Conservation (phyloP, 2,113 vertebrate species). For the Peromyscus maniculatus region DNA sequence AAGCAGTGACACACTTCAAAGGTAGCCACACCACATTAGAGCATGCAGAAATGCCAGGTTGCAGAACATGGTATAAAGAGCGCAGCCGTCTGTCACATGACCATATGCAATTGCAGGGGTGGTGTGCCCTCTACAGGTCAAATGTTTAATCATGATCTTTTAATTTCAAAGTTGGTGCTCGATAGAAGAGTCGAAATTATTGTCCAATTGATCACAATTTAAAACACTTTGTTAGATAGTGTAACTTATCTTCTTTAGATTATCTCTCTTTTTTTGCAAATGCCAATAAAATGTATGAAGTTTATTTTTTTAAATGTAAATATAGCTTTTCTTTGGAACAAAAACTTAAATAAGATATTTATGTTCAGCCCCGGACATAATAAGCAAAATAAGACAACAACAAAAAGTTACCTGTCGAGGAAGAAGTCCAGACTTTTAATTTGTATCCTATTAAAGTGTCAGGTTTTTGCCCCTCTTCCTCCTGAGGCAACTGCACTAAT, state of each 20-base stretch:
- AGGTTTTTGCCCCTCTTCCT: neutral
- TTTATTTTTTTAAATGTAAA: neutral
- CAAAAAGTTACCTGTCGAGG: neutral
- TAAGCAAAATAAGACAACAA: neutral
- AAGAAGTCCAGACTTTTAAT: neutral
- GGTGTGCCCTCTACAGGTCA: neutral
- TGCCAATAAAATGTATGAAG: neutral
- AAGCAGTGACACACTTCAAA: neutral
- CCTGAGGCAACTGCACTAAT: neutral
- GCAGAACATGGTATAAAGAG: neutral
- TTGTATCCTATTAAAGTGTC: neutral
- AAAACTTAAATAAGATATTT: neutral
- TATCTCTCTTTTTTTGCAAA: neutral
- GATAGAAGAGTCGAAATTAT: slow-evolving; percentile 5
- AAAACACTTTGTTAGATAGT: neutral
- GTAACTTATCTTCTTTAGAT: neutral
- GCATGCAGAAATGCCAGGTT: neutral
- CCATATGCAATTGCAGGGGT: neutral
- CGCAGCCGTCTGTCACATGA: neutral
- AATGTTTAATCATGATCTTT: slow-evolving; percentile 4
- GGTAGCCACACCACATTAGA: neutral
- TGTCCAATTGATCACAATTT: neutral
- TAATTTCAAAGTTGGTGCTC: neutral
- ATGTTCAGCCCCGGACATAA: neutral
- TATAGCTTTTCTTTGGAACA: neutral